These are phyloP conservation scores for Steinernema scapterisci DNA, from an alignment of 2,888 invertebrate species.

Conservation along the genomic window DNA sequence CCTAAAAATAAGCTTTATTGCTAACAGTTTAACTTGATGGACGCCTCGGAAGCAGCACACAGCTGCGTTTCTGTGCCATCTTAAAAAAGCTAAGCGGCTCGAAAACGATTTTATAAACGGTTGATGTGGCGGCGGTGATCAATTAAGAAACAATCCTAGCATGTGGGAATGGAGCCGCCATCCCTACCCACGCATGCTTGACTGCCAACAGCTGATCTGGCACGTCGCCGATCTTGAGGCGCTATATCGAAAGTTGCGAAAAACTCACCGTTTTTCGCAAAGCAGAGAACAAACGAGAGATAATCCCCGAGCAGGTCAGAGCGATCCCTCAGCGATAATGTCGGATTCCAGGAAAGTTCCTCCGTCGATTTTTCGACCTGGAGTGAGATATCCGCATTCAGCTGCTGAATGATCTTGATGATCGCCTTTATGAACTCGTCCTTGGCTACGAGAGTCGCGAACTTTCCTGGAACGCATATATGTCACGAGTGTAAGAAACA, in stretches of 20 bases:
- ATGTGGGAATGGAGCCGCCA: not conserved
- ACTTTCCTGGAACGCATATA: not conserved
- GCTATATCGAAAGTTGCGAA: too few relatives aligned
- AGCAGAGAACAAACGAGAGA: not conserved
- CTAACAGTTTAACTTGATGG: not conserved
- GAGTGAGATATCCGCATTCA: not conserved
- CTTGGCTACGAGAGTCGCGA: not conserved
- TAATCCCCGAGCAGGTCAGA: not conserved
- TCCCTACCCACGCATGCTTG: not conserved
- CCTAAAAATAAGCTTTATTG: not conserved
- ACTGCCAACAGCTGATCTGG: not conserved
- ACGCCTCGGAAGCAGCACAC: too few relatives aligned
- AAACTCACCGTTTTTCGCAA: conserved; percentile 1
- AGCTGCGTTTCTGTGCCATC: too few relatives aligned
- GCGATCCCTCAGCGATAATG: not conserved
- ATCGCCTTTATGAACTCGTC: not conserved
- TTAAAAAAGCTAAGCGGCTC: too few relatives aligned
- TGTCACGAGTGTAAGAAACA: not conserved
- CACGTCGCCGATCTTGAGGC: not conserved
- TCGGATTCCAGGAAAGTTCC: not conserved
- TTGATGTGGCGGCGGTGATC: not conserved
- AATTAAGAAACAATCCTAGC: not conserved
- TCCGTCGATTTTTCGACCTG: not conserved
- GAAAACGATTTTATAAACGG: too few relatives aligned
- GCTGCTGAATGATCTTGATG: not conserved